These are phyloP conservation scores for Metridium senile DNA, from an alignment of 92 coral and sea anemone species.

Conservation along the genomic window DNA sequence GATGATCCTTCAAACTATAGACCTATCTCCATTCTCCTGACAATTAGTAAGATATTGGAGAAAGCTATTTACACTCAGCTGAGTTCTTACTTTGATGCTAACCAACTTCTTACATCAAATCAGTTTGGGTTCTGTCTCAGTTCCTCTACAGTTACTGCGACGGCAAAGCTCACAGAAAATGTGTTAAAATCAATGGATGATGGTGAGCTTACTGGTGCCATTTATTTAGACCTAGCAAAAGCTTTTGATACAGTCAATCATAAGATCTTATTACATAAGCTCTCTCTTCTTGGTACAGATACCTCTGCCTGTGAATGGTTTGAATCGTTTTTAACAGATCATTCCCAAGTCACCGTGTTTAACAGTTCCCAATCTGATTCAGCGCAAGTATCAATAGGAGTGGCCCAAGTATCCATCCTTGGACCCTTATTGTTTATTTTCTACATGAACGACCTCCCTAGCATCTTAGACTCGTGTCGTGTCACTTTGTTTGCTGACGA, in stretches of 20 bases:
- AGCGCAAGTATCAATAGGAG: constrained; percentile 28
- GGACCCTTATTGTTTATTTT: no score
- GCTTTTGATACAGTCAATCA: no score
- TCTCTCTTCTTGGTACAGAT: no score
- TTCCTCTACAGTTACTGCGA: constrained; percentile 5
- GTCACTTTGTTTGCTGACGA: constrained; percentile 44
- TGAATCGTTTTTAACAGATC: constrained; percentile 23
- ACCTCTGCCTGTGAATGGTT: no score
- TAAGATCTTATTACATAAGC: no score
- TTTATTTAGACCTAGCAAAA: no score
- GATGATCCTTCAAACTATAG: constrained; percentile 9
- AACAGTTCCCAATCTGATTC: constrained; percentile 32
- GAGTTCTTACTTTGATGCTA: neutral
- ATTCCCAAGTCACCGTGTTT: constrained; percentile 26
- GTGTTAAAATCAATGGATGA: no score
- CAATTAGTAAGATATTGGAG: constrained; percentile 11
- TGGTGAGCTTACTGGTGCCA: no score
- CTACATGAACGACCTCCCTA: constrained; percentile 38
- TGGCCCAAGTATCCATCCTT: constrained; percentile 40
- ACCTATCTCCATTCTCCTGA: constrained; percentile 24
- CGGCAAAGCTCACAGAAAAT: no score
- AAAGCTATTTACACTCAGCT: constrained; percentile 7
- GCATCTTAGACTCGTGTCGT: constrained; percentile 14
- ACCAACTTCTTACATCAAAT: constrained; percentile 1
- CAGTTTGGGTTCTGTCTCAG: neutral